These are phyloP conservation scores for Pseudococcus viburni DNA, from an alignment of 2,888 invertebrate species.

Conservation along the genomic window DNA sequence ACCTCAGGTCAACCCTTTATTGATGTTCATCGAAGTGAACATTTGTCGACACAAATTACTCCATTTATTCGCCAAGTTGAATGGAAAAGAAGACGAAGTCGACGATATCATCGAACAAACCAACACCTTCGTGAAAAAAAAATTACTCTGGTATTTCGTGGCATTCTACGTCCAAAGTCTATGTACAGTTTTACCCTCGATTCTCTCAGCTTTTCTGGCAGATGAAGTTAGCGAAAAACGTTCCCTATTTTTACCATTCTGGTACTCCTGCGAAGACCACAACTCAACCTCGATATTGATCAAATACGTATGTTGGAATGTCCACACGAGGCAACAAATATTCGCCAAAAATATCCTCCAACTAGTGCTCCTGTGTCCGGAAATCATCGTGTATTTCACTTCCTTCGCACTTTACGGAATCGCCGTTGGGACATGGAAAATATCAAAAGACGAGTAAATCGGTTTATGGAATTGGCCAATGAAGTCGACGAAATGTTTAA, in stretches of 20 bases:
- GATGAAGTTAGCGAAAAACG: background rate
- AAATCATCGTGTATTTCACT: background rate
- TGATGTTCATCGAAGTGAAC: background rate
- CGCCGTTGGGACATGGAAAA: background rate
- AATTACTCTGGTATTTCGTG: constrained; percentile 12
- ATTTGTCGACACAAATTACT: background rate
- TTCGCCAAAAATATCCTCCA: background rate
- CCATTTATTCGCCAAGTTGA: background rate
- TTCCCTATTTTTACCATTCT: background rate
- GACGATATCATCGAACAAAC: background rate
- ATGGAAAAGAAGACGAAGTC: background rate
- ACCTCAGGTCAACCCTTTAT: background rate
- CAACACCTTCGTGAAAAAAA: background rate
- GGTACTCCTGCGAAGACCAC: background rate
- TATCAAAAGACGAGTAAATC: background rate
- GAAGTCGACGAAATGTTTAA: background rate
- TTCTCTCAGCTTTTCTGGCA: background rate
- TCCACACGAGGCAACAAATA: background rate
- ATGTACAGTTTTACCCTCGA: background rate
- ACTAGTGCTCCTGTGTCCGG: background rate
- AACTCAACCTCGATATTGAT: background rate
- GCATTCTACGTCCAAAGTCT: background rate
- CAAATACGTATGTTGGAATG: background rate
- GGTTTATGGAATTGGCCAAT: background rate
- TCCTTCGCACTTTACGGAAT: background rate